Evolutionary conservation across 2,797 vertebrate species (phyloP).

Genomic region (Aselliscus stoliczkanus): DNA sequence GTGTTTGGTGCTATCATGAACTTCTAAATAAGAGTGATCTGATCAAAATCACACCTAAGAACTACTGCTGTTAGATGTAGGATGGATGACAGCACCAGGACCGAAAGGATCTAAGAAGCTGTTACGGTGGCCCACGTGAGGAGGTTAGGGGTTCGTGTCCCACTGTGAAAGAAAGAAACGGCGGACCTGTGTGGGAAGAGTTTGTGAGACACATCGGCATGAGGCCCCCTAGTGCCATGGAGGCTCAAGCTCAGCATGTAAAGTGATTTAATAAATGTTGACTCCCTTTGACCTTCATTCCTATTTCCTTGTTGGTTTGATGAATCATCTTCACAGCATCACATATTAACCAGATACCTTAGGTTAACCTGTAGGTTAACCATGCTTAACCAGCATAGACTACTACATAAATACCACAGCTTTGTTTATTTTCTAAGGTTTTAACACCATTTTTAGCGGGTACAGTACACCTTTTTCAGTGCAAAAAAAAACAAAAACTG

Average conservation of each 20-base stretch:
- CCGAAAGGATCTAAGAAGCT: background rate
- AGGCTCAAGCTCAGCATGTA: background rate
- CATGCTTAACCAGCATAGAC: background rate
- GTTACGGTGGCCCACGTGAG: background rate
- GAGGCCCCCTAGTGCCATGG: background rate
- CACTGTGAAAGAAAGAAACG: background rate
- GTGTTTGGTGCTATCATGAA: background rate
- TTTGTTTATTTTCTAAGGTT: constrained; percentile 8
- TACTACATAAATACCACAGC: background rate
- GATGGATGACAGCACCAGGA: background rate
- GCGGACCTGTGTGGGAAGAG: background rate
- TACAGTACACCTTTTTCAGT: background rate
- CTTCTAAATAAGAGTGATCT: background rate
- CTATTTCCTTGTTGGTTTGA: constrained; percentile 8
- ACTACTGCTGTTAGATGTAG: background rate
- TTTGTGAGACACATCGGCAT: background rate
- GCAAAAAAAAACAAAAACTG: background rate
- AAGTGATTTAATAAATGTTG: background rate
- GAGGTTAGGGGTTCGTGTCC: background rate
- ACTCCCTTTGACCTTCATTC: background rate
- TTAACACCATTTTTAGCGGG: background rate
- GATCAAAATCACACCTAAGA: background rate
- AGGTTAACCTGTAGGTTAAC: background rate
- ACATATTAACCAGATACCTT: background rate
- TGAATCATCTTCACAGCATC: background rate